phyloP scores from a whole-genome alignment of 2,113 vertebrate species.

The Peromyscus polionotus region DNA sequence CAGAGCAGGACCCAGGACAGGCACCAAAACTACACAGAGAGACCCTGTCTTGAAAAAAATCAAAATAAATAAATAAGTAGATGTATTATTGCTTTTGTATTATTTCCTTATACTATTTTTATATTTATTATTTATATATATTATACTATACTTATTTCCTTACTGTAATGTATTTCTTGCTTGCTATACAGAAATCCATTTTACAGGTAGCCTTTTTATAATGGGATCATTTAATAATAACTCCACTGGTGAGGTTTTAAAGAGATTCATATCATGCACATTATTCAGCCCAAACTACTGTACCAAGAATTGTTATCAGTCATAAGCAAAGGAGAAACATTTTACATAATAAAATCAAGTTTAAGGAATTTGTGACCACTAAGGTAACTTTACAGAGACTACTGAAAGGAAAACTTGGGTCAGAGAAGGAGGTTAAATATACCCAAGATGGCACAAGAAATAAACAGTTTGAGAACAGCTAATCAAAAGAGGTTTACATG shows the following conservation, averaged over 20 bases:
- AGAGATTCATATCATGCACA: constrained; percentile 3
- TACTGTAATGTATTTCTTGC: constrained; percentile 20
- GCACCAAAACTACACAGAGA: too few species aligned
- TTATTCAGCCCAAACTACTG: background rate
- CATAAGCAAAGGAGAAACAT: background rate
- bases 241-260: constrained; percentile 16
- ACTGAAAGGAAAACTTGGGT: background rate
- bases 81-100: too few species aligned
- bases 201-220: constrained; percentile 1
- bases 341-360: background rate
- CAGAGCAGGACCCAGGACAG: too few species aligned
- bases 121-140: too few species aligned
- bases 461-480: background rate
- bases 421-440: background rate
- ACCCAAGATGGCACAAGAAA: background rate
- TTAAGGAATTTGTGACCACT: background rate
- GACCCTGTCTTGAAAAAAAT: too few species aligned
- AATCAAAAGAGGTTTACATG: background rate
- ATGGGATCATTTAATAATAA: background rate
- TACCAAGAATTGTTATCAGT: background rate
- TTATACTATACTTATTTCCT: background rate
- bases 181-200: constrained; percentile 11
- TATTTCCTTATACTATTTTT: too few species aligned
- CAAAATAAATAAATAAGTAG: too few species aligned
- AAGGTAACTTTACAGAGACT: background rate